Evolutionary conservation across 2,888 invertebrate species (phyloP), one percentile per base, ranked within the genome.

Genomic region (Tyria jacobaeae): DNA sequence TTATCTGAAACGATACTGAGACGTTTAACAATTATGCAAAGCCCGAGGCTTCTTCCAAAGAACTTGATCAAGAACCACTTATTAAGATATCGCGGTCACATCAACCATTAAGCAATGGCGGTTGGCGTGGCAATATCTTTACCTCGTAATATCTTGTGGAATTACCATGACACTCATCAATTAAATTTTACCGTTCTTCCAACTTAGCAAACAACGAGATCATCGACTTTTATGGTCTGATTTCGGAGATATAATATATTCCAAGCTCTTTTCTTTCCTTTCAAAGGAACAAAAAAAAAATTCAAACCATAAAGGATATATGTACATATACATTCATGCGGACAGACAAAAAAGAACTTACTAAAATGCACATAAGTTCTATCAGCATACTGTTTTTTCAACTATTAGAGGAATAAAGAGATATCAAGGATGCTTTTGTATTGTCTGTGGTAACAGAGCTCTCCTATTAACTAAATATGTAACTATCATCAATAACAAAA

Each of bases 21-120:
- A 77, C 77, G 79, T 81, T 86, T 87, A 89, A 91, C 87, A 92
- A 92, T 91, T 92, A 92, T 91, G 89, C 86, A 89, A 88, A 87
- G 76, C 86, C 83, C 60, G 75, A 72, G 84, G 84, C 79, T 81
- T 82, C 83, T 66, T 75, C 73, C 78, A 79, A 82, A 83, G 80
- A 87, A 87, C 86, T 85, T 88, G 91, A 91, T 91, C 90, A 86
- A 84, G 82, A 91, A 86, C 90, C 90, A 86, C 89, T 91, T 92
- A 92, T 92, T 91, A 91, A 90, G 91, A 91, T 92, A 92, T 90
- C 89, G 85, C 84, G 89, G 90, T 88, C 89, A 89, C 86, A 90
- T 90, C 88, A 82, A 75, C 85, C 83, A 89, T 90, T 90, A 91
- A 84, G 85, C 84, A 86, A 85, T 81, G 77, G 71, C 80, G 79